Conservation (phyloP, 2,888 invertebrate genomes). For the Endomychus coccineus region DNA sequence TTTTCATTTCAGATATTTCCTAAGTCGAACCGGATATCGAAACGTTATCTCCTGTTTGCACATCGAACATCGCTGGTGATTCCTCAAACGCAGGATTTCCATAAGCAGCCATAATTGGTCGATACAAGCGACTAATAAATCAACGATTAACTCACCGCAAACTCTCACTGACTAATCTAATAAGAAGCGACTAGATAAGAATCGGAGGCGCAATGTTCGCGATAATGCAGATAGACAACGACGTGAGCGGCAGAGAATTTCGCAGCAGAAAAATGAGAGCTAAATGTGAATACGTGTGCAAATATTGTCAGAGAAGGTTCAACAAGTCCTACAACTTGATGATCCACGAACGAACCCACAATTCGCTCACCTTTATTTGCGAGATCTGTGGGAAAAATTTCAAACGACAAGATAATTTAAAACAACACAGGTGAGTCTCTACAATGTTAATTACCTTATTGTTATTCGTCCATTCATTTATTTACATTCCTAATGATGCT, state of each 20-base stretch:
- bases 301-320: slow-evolving; percentile 95
- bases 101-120: too few relatives aligned
- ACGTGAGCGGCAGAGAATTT: slow-evolving; percentile 79
- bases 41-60: too few relatives aligned
- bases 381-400: slow-evolving; percentile 97
- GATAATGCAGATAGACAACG: slow-evolving; percentile 83
- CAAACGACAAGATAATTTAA: slow-evolving; percentile 93
- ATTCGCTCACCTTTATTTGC: slow-evolving; percentile 93
- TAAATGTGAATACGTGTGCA: slow-evolving; percentile 98
- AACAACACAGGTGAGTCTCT: slow-evolving; percentile 85
- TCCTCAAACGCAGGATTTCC: too few relatives aligned
- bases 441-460: too few relatives aligned
- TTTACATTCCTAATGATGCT: too few relatives aligned
- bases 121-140: too few relatives aligned
- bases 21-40: too few relatives aligned
- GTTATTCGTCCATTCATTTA: too few relatives aligned
- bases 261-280: slow-evolving; percentile 82
- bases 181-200: too few relatives aligned
- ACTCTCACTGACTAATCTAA: slow-evolving; percentile 15
- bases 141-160: slow-evolving; percentile 21
- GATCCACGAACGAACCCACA: slow-evolving; percentile 98
- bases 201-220: slow-evolving; percentile 82
- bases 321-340: slow-evolving; percentile 97
- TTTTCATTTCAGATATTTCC: too few relatives aligned
- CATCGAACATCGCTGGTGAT: too few relatives aligned